These are phyloP conservation scores for Triops longicaudatus DNA, from an alignment of 1,140 invertebrate species.

Conservation along the genomic window DNA sequence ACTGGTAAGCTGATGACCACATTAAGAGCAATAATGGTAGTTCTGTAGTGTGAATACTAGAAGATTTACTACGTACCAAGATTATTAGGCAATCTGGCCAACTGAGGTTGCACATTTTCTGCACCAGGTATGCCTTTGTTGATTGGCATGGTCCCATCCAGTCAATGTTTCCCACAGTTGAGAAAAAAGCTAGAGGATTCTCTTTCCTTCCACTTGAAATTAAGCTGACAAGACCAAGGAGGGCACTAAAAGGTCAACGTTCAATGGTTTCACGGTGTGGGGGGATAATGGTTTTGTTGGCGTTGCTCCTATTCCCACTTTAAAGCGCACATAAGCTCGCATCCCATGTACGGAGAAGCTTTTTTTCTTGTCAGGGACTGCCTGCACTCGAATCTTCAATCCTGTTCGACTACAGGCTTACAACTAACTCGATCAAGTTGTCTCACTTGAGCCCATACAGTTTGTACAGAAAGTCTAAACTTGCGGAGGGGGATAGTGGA, in stretches of 20 bases:
- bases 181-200: background rate
- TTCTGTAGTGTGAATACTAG: no score
- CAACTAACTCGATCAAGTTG: conserved; percentile 8
- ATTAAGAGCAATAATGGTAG: no score
- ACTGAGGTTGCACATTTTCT: background rate
- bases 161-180: background rate
- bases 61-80: background rate
- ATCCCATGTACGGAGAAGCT: background rate
- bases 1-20: no score
- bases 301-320: background rate
- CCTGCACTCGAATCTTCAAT: background rate
- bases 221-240: background rate
- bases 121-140: background rate
- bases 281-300: background rate
- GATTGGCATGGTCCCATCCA: background rate
- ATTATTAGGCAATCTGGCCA: background rate
- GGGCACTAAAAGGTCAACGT: background rate
- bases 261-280: background rate
- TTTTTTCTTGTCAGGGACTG: background rate
- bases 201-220: background rate
- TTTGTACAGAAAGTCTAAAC: background rate
- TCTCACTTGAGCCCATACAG: conserved; percentile 11
- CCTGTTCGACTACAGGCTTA: conserved; percentile 11
- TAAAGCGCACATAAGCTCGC: background rate
- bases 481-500: no score